Conservation (phyloP, 2,888 invertebrate species). For the Nephrotoma appendiculata region DNA sequence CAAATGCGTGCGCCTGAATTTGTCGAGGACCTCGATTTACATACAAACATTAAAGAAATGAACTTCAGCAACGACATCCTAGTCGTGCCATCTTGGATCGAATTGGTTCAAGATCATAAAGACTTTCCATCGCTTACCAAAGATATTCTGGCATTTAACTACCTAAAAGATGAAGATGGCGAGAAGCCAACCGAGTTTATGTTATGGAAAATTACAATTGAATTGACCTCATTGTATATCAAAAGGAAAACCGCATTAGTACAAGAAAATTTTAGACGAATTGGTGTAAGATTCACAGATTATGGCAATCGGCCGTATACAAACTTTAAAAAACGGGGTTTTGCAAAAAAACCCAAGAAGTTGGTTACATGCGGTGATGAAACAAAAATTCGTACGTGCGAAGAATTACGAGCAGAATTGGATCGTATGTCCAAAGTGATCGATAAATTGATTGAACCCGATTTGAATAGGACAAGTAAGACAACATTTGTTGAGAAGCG, state of each 20-base stretch:
- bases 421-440: conserved; percentile 26
- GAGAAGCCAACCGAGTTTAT: not conserved
- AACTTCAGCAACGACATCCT: not conserved
- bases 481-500: not conserved
- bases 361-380: conserved; percentile 4
- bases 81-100: not conserved
- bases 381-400: conserved; percentile 5
- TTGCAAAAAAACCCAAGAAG: not conserved
- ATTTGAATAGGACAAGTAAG: conserved; percentile 12
- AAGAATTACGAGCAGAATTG: conserved; percentile 20
- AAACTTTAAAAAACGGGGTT: not conserved
- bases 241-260: not conserved
- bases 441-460: conserved; percentile 26
- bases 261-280: not conserved
- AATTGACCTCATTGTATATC: not conserved
- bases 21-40: not conserved
- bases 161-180: not conserved
- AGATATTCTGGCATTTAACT: not conserved
- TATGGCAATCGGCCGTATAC: not conserved
- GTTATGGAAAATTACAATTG: conserved; percentile 1
- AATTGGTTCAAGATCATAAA: not conserved
- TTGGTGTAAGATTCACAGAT: not conserved
- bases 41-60: not conserved
- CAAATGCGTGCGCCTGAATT: not conserved
- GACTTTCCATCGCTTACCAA: not conserved